A percentile compares a stretch with the other conserved stretches of the same genome.
phyloP scores from a whole-genome alignment of 2,113 vertebrate species.

The Laterallus jamaicensis region DNA sequence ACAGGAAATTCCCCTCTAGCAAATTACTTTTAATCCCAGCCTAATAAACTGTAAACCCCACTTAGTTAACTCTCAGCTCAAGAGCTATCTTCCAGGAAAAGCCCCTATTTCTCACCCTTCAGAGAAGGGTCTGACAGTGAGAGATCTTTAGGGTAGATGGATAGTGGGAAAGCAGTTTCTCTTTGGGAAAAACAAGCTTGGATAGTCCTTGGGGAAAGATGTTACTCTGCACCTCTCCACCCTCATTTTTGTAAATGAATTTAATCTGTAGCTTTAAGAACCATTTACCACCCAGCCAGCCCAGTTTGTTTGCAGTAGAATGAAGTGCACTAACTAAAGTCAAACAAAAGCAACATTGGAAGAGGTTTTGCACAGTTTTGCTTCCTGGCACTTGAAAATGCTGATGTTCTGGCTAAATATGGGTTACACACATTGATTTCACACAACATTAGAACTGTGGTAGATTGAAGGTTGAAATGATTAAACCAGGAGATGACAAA shows the following conservation, averaged over 20 bases:
- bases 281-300: not conserved
- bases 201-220: not conserved
- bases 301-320: not conserved
- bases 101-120: not conserved
- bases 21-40: not conserved
- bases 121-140: not conserved
- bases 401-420: not conserved
- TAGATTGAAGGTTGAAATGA: not conserved
- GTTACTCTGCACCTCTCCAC: not conserved
- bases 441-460: not conserved
- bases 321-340: not conserved
- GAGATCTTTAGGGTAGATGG: not conserved
- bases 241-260: not conserved
- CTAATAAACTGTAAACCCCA: not conserved
- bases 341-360: not conserved
- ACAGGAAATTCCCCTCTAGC: slow-evolving; percentile 10
- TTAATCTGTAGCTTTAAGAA: not conserved
- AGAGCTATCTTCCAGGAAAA: not conserved
- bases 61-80: not conserved
- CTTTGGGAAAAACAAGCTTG: not conserved
- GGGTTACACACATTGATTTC: not conserved
- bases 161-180: not conserved
- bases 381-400: not conserved
- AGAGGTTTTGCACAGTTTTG: not conserved
- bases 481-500: not conserved